phyloP scores from a whole-genome alignment of 2,888 invertebrate genomes.

The Drosophila yooni region DNA sequence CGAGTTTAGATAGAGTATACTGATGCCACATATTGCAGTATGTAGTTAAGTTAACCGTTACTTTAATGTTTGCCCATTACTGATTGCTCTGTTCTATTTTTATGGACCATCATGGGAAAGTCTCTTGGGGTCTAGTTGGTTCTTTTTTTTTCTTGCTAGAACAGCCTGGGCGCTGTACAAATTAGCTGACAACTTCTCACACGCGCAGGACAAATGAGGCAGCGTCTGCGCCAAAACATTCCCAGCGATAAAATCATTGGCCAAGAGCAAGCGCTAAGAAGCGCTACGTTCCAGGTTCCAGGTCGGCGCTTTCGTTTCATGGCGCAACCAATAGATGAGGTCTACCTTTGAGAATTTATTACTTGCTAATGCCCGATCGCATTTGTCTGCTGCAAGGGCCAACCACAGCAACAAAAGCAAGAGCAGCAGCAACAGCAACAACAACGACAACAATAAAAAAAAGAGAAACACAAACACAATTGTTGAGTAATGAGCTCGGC shows the following conservation, averaged over 20 bases:
- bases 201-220: conserved; percentile 64
- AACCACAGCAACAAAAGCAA: conserved; percentile 11
- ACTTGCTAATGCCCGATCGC: conserved; percentile 80
- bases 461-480: conserved; percentile 57
- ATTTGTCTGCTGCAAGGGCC: conserved; percentile 66
- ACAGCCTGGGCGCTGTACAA: conserved; percentile 28
- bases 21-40: not conserved
- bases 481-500: conserved; percentile 79
- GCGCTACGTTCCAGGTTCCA: conserved; percentile 3
- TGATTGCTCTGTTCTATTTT: conserved; percentile 22
- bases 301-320: conserved; percentile 55
- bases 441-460: conserved; percentile 8
- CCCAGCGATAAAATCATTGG: conserved; percentile 61
- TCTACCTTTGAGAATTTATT: conserved; percentile 79
- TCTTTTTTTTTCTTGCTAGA: conserved; percentile 4
- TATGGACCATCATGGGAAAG: conserved; percentile 7
- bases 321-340: conserved; percentile 55
- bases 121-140: not conserved
- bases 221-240: conserved; percentile 48
- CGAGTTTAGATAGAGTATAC: conserved; percentile 3
- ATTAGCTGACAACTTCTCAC: conserved; percentile 60
- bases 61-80: not conserved
- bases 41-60: conserved; percentile 20
- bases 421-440: not conserved
- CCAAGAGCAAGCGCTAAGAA: conserved; percentile 10